phyloP scores from a whole-genome alignment of 2,888 invertebrate genomes.

The Drosophila antonietae region DNA sequence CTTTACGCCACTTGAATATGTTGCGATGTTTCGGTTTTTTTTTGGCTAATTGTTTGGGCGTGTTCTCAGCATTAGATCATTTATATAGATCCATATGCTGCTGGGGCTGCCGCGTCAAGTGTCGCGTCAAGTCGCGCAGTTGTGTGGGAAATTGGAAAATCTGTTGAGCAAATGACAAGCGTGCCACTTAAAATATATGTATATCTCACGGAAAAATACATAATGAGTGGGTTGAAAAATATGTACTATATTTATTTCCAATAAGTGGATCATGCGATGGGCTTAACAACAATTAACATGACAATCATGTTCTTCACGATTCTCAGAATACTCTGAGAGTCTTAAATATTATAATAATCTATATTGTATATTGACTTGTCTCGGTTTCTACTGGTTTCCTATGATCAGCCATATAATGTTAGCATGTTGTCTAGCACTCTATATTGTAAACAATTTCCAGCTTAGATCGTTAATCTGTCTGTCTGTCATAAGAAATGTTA shows the following conservation, averaged over 20 bases:
- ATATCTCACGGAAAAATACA: neutral
- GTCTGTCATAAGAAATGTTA: neutral
- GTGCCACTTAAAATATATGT: neutral
- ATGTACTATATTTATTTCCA: neutral
- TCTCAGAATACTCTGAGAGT: too few species aligned
- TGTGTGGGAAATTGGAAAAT: conserved; percentile 36
- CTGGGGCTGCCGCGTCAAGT: conserved; percentile 14
- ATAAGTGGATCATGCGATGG: neutral
- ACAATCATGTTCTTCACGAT: neutral
- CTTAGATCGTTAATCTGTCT: neutral
- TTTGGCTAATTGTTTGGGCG: conserved; percentile 46
- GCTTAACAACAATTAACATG: too few species aligned
- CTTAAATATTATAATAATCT: too few species aligned
- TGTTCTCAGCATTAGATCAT: conserved; percentile 16
- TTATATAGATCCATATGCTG: conserved; percentile 4
- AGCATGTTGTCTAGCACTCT: neutral
- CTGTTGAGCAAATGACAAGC: neutral
- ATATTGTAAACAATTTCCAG: neutral
- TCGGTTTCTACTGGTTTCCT: neutral
- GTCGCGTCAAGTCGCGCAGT: conserved; percentile 36
- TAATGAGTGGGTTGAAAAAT: neutral
- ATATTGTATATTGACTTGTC: neutral
- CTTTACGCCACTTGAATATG: conserved; percentile 21
- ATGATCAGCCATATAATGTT: neutral
- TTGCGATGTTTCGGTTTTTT: neutral